Base-by-base conservation (phyloP, 2,113 vertebrate species). In the Scalopus aquaticus region DNA sequence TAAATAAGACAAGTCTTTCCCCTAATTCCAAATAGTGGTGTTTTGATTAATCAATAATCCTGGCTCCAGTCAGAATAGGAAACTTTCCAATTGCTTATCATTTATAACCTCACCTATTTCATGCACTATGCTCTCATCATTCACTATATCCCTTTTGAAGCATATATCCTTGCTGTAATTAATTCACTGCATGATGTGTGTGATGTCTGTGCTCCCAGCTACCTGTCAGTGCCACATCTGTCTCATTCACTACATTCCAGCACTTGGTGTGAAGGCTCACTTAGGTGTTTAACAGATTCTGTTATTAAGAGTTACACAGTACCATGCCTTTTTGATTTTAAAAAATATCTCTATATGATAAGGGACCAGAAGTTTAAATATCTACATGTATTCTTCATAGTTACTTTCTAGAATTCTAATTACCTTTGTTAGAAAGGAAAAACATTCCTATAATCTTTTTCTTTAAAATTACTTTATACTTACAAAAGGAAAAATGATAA, bases 341-440 rank as follows among this genome's bases (percentile, higher is more conserved):
- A 73, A 58, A 64, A 67, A 44, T 6, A 60, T 44, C n/a, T 74
- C 32, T 13, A 62, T 28, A 3, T 30, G 1, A 7, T 35, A 42
- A 88, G 42, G 54, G 42, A 80, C 42, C 28, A 3, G 42, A 74
- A 95, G 4, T 46, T 79, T 62, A 87, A 69, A 94, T 54, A 64
- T 26, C 32, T 39, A 88, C 74, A 6, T 11, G 6, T 39, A 54
- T 90, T 83, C 56, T 93, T 65, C 39, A 32, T n/a, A 2, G 56
- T 88, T 42, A 58, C 32, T 85, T 88, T 84, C 64, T 83, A 83
- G 28, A 39, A 96, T 64, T 78, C 46, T 49, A 60, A 56, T 81
- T 90, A 87, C 26, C 72, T 91, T 82, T 80, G 24, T 58, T 84
- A 90, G 51, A 73, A 60, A 83, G 22, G 44, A 72, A 84, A 80